phyloP scores from a whole-genome alignment of 2,113 vertebrate genomes.

The Gymnobelideus leadbeateri region DNA sequence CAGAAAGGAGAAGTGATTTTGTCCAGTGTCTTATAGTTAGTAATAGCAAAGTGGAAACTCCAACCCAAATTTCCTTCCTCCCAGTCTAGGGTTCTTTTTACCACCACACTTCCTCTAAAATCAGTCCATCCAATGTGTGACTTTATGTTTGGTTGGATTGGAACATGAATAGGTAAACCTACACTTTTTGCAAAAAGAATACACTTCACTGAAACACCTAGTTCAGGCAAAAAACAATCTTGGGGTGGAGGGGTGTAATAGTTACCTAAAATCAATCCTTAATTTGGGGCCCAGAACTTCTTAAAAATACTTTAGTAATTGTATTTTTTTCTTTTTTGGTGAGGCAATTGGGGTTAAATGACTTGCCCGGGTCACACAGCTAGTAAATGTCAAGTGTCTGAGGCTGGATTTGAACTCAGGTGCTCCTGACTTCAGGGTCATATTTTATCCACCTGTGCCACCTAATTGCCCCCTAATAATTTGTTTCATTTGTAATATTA shows the following conservation, averaged over 20 bases:
- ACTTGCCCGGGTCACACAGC: too few species aligned
- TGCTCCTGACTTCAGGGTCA: too few species aligned
- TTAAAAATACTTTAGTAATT: background rate
- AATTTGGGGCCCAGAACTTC: background rate
- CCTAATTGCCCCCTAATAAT: background rate
- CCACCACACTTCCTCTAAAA: background rate
- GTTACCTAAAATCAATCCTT: background rate
- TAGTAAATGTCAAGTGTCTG: too few species aligned
- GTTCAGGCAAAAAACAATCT: background rate
- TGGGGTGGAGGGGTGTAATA: background rate
- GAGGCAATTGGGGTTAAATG: too few species aligned
- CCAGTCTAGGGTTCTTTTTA: background rate
- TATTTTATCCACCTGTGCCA: too few species aligned
- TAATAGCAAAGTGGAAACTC: background rate
- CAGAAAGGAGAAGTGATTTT: background rate
- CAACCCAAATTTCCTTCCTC: background rate
- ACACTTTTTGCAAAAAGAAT: background rate
- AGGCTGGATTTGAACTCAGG: too few species aligned
- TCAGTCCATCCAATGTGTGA: background rate
- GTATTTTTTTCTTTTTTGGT: background rate
- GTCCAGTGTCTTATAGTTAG: background rate
- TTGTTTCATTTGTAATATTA: slow-evolving; percentile 40
- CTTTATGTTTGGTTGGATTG: background rate
- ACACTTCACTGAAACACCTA: slow-evolving; percentile 45
- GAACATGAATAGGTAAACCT: background rate